Percentiles rank a stretch among this genome's conserved stretches.
Evolutionary conservation across 2,888 invertebrate species (phyloP).

Genomic region (Barypeithes pellucidus): DNA sequence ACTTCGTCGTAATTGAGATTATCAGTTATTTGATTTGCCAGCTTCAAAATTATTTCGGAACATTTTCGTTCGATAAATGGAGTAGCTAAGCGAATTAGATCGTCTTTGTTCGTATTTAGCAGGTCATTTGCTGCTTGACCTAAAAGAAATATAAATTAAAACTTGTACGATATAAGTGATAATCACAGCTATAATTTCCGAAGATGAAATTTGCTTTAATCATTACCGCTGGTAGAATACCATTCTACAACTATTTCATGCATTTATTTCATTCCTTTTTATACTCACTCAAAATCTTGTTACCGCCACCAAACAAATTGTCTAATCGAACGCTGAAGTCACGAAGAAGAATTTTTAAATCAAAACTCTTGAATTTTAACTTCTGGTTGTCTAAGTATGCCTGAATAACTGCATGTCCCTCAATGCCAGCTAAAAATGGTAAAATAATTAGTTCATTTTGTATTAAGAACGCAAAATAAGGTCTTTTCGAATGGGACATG

Average conservation of each 20-base stretch:
- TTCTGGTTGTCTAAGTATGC: slow-evolving; percentile 70
- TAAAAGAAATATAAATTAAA: slow-evolving; percentile 19
- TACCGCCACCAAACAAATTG: slow-evolving; percentile 75
- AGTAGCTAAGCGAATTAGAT: slow-evolving; percentile 51
- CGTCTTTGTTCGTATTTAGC: slow-evolving; percentile 45
- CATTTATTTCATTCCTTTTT: no score
- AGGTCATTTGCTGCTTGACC: slow-evolving; percentile 48
- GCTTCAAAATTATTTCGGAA: slow-evolving; percentile 74
- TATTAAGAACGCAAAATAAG: no score
- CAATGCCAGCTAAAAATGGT: slow-evolving; percentile 71
- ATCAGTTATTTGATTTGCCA: slow-evolving; percentile 69
- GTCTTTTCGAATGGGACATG: no score
- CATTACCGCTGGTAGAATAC: no score
- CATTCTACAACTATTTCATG: no score
- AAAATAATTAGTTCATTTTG: no score
- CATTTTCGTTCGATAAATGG: slow-evolving; percentile 74
- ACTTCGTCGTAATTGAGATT: slow-evolving; percentile 55
- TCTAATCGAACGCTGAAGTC: slow-evolving; percentile 75
- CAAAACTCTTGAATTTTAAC: slow-evolving; percentile 71
- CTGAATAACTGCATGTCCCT: slow-evolving; percentile 68
- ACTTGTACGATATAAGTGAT: no score
- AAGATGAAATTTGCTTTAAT: no score
- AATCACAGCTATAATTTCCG: no score
- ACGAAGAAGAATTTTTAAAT: slow-evolving; percentile 73
- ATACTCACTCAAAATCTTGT: slow-evolving; percentile 73